phyloP scores from a whole-genome alignment of 2,113 vertebrate genomes.

The Abramis brama region DNA sequence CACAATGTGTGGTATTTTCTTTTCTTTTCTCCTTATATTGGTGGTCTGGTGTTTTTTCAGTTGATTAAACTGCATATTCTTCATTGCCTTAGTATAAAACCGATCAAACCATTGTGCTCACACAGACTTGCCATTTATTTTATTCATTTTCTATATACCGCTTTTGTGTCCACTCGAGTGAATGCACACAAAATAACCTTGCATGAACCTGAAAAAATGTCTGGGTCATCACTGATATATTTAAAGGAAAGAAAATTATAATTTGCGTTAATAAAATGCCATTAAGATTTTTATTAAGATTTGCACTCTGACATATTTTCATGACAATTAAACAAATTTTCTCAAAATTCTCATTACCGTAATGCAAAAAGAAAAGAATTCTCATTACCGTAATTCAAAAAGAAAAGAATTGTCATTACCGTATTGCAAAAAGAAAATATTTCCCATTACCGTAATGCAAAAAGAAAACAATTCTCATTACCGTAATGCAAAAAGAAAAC shows the following conservation, averaged over 20 bases:
- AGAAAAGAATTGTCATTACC: background rate
- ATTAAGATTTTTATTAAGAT: background rate
- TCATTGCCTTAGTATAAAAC: background rate
- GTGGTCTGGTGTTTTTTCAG: background rate
- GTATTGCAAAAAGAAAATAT: no score
- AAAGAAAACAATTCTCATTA: background rate
- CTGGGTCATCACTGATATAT: background rate
- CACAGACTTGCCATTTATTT: background rate
- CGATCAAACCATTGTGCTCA: background rate
- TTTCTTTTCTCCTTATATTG: background rate
- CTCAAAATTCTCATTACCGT: background rate
- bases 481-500: background rate
- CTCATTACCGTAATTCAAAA: background rate
- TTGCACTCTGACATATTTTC: background rate
- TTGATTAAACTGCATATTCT: background rate
- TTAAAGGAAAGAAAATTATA: background rate
- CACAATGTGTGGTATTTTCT: constrained; percentile 12
- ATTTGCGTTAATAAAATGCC: constrained; percentile 2
- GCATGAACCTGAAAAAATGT: background rate
- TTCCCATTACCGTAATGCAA: background rate
- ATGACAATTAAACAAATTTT: background rate
- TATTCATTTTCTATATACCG: background rate
- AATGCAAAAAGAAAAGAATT: background rate
- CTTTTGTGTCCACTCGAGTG: background rate
- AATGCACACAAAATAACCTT: background rate